A percentile compares a stretch with the other conserved stretches of the same genome.
These are phyloP conservation scores for Lycaena phlaeas DNA, from an alignment of 2,888 invertebrate species.

Conservation along the genomic window DNA sequence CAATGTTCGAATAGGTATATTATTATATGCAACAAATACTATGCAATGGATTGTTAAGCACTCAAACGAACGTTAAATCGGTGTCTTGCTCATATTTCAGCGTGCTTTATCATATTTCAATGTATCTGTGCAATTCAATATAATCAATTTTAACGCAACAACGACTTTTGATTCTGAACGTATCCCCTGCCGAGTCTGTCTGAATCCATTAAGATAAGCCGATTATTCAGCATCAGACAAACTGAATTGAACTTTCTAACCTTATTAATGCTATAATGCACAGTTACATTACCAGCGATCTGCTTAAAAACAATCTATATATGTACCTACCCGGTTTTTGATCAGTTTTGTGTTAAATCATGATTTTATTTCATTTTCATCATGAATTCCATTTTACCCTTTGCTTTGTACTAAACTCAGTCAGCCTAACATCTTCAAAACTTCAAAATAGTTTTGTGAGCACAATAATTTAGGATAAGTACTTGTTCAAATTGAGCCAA, in stretches of 20 bases:
- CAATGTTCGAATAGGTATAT: too few relatives aligned
- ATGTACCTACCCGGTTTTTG: too few relatives aligned
- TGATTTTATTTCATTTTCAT: too few relatives aligned
- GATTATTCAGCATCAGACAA: constrained; percentile 9
- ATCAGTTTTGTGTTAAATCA: too few relatives aligned
- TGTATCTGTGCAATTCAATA: background rate
- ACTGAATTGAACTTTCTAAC: constrained; percentile 8
- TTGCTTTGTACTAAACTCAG: too few relatives aligned
- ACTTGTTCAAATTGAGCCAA: too few relatives aligned
- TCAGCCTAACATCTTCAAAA: too few relatives aligned
- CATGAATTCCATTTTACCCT: too few relatives aligned
- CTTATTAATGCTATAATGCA: constrained; percentile 1
- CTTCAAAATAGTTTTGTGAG: too few relatives aligned
- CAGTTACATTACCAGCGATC: background rate
- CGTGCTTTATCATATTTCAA: background rate
- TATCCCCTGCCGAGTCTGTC: constrained; percentile 6
- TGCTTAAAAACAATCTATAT: background rate
- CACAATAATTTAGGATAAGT: too few relatives aligned
- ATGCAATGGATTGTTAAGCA: too few relatives aligned
- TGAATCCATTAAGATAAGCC: constrained; percentile 14
- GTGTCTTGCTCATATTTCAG: background rate
- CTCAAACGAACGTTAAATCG: background rate
- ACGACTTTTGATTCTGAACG: constrained; percentile 4
- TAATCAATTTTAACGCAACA: constrained; percentile 2
- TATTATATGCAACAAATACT: too few relatives aligned